A percentile compares a stretch with the other conserved stretches of the same genome.
Conservation (phyloP, 37 sponge, comb jelly and placozoan species). For the Corticium candelabrum region DNA sequence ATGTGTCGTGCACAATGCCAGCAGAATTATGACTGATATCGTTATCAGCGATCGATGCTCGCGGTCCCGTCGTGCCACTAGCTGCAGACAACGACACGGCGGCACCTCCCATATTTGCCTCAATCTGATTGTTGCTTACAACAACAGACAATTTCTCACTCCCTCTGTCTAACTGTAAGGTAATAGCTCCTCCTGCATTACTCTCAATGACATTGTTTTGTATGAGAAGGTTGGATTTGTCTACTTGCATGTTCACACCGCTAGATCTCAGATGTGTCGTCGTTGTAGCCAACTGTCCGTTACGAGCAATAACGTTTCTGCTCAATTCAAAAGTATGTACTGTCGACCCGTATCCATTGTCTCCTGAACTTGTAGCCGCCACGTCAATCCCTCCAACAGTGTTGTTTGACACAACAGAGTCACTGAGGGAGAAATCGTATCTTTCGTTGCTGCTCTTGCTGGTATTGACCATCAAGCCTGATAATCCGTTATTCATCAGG, state of each 20-base stretch:
- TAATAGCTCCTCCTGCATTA: neutral
- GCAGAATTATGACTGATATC: neutral
- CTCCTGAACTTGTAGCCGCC: neutral
- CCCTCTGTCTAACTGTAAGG: neutral
- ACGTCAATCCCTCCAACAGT: neutral
- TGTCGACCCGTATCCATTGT: neutral
- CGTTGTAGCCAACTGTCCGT: neutral
- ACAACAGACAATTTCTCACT: neutral
- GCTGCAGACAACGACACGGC: neutral
- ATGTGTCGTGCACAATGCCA: neutral
- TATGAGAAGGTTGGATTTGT: neutral
- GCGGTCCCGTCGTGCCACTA: neutral
- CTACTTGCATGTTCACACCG: neutral
- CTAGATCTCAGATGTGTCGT: neutral
- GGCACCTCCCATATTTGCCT: neutral
- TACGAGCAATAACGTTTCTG: neutral
- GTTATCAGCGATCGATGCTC: neutral
- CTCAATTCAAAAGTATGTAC: neutral
- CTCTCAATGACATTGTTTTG: neutral
- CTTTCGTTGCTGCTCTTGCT: neutral
- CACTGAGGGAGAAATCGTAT: neutral
- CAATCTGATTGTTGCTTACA: neutral
- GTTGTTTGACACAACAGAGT: neutral
- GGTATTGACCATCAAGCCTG: neutral
- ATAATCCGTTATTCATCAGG: too few relatives aligned